Conservation (phyloP, 2,113 vertebrate genomes). For the Toxostoma redivivum region DNA sequence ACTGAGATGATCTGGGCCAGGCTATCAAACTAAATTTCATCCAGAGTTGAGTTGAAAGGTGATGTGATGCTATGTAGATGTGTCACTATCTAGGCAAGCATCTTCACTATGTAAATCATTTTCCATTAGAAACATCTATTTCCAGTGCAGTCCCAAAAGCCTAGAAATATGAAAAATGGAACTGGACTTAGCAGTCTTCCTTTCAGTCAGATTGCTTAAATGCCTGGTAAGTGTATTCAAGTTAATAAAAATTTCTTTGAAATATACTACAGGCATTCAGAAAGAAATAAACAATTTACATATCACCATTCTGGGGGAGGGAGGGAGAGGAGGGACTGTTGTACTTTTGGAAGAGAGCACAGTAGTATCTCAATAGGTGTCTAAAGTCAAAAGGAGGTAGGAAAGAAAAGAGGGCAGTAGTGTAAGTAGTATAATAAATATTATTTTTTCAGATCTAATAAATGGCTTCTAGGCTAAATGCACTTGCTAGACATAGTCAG, state of each 20-base stretch:
- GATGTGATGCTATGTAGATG: neutral
- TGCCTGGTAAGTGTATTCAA: neutral
- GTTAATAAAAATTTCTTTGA: neutral
- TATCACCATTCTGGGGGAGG: neutral
- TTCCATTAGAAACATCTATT: neutral
- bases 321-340: accelerated
- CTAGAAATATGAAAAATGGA: neutral
- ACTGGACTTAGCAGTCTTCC: neutral
- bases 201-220: neutral
- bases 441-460: neutral
- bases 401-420: neutral
- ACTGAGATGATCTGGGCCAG: neutral
- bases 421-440: neutral
- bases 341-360: neutral
- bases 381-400: neutral
- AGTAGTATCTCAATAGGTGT: neutral
- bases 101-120: neutral
- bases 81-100: neutral
- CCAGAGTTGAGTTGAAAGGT: neutral
- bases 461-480: neutral
- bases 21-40: neutral
- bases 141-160: neutral
- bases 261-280: neutral
- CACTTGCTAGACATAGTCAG: neutral
- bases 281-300: neutral